These are phyloP conservation scores for Bovichtus variegatus DNA, from an alignment of 2,797 vertebrate genomes.

Conservation along the genomic window DNA sequence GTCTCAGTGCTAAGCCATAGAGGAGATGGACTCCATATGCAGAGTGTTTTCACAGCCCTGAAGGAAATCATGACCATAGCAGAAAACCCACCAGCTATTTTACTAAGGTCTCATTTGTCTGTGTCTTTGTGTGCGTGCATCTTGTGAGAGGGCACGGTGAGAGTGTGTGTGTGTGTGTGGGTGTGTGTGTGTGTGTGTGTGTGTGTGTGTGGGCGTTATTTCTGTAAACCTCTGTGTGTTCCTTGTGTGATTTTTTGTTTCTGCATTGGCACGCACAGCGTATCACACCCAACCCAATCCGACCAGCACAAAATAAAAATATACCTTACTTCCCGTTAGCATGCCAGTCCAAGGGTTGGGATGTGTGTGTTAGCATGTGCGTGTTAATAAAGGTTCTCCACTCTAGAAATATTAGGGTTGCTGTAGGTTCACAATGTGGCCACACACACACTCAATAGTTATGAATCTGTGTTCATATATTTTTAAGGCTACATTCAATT, in stretches of 20 bases:
- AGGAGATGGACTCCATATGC: slow-evolving; percentile 86
- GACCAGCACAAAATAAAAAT: slow-evolving; percentile 64
- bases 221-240: slow-evolving; percentile 70
- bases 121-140: slow-evolving; percentile 64
- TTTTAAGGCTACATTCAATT: slow-evolving; percentile 12
- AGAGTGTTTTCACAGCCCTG: slow-evolving; percentile 84
- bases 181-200: slow-evolving; percentile 26
- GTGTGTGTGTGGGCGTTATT: slow-evolving; percentile 46
- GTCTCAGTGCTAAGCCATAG: slow-evolving; percentile 72
- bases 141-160: slow-evolving; percentile 41
- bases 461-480: slow-evolving; percentile 11
- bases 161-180: slow-evolving; percentile 26
- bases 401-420: slow-evolving; percentile 57
- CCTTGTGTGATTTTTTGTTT: slow-evolving; percentile 53
- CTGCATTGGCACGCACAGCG: slow-evolving; percentile 49
- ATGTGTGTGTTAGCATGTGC: slow-evolving; percentile 20
- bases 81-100: slow-evolving; percentile 80
- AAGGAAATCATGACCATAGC: slow-evolving; percentile 82
- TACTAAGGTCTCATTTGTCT: slow-evolving; percentile 78
- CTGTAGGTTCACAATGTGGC: slow-evolving; percentile 23
- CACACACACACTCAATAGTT: slow-evolving; percentile 12
- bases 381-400: slow-evolving; percentile 24
- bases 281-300: slow-evolving; percentile 62
- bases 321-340: slow-evolving; percentile 48
- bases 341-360: slow-evolving; percentile 9